phyloP scores from a whole-genome alignment of 92 coral and sea anemone species.

The Phenganax subtilis region DNA sequence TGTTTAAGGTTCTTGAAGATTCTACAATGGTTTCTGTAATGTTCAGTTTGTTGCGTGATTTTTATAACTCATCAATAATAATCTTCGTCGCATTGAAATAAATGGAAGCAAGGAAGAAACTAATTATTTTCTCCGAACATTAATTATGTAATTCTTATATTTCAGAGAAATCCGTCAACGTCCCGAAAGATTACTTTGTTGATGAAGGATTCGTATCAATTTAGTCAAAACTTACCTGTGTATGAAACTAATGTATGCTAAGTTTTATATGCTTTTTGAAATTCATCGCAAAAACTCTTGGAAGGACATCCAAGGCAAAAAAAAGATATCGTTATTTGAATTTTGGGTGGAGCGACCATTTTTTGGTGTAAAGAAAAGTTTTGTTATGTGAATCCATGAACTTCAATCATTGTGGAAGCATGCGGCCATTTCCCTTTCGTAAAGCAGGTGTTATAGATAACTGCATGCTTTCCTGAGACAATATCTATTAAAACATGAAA shows the following conservation, averaged over 20 bases:
- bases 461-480: too few species aligned
- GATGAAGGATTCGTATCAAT: background rate
- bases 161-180: constrained; percentile 19
- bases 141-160: background rate
- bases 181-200: constrained; percentile 20
- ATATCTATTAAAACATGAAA: background rate
- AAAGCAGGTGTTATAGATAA: too few species aligned
- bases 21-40: background rate
- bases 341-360: background rate
- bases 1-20: background rate
- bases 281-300: too few species aligned
- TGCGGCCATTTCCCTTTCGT: background rate
- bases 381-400: background rate
- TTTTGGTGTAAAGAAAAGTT: background rate
- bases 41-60: background rate
- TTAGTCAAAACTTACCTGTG: too few species aligned
- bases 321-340: too few species aligned
- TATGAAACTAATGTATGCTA: too few species aligned
- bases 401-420: background rate
- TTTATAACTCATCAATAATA: background rate
- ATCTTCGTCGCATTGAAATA: too few species aligned
- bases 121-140: too few species aligned
- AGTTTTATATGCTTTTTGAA: too few species aligned
- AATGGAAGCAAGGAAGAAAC: too few species aligned
- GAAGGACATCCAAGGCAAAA: too few species aligned